These are phyloP conservation scores for Antechinus flavipes DNA, from an alignment of 2,113 vertebrate species.

Conservation along the genomic window DNA sequence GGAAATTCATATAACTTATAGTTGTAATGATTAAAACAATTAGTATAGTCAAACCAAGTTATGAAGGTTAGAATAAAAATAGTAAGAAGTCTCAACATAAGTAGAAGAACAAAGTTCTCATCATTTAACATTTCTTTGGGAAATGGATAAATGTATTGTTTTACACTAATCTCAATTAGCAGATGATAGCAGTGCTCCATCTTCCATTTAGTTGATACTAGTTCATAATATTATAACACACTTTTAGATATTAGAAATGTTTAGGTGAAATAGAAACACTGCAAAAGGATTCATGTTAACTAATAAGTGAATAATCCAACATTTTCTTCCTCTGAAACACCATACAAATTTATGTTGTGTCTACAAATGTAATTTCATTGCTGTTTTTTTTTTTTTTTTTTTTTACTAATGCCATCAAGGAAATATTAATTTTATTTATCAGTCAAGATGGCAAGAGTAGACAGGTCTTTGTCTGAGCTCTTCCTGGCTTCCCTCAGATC, in stretches of 20 bases:
- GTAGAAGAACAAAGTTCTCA: constrained; percentile 59
- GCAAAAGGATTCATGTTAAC: not conserved
- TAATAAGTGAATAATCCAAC: constrained; percentile 42
- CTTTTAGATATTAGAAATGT: not conserved
- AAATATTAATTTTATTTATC: not conserved
- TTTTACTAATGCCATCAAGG: not conserved
- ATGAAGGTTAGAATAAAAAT: constrained; percentile 78
- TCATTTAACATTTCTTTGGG: constrained; percentile 56
- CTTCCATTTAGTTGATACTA: constrained; percentile 34
- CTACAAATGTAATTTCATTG: constrained; percentile 13
- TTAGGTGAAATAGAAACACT: constrained; percentile 56
- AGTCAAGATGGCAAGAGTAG: not conserved
- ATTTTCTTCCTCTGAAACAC: not conserved
- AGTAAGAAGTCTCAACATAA: constrained; percentile 66
- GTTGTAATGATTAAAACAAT: constrained; percentile 81
- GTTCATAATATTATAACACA: not conserved
- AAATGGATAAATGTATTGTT: constrained; percentile 64
- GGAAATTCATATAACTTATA: constrained; percentile 74
- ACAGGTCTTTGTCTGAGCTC: too few relatives aligned
- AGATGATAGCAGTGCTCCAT: constrained; percentile 48
- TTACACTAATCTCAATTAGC: constrained; percentile 41
- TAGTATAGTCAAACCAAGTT: constrained; percentile 75
- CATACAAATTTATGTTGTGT: constrained; percentile 21
- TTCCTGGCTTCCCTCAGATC: too few relatives aligned
- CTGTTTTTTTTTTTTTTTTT: not conserved